phyloP scores from a whole-genome alignment of 2,888 invertebrate species.

The Syritta pipiens region DNA sequence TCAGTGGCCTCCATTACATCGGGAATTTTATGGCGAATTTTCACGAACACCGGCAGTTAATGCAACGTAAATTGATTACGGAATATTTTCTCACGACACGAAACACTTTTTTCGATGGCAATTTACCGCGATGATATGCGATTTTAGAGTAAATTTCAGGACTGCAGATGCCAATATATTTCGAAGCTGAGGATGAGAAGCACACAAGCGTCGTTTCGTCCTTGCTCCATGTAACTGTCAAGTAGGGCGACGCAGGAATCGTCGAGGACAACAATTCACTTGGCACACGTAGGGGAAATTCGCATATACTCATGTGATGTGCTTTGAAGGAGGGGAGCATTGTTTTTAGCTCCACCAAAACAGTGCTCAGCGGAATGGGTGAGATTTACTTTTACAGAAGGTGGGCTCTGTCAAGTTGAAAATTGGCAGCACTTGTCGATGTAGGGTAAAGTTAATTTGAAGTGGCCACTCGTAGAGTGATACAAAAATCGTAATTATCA shows the following conservation, averaged over 20 bases:
- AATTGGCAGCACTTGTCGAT: slow-evolving; percentile 23
- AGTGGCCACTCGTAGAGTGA: too few relatives aligned
- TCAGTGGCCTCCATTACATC: slow-evolving; percentile 74
- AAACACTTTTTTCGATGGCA: slow-evolving; percentile 4
- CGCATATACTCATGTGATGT: slow-evolving; percentile 2
- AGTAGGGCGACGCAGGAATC: slow-evolving; percentile 48
- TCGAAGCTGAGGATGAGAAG: slow-evolving; percentile 14
- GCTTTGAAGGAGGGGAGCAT: slow-evolving; percentile 34
- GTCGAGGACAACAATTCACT: slow-evolving; percentile 52
- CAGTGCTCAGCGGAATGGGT: slow-evolving; percentile 1
- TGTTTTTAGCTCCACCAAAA: slow-evolving; percentile 11
- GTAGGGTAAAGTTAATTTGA: slow-evolving; percentile 11
- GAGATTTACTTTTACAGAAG: slow-evolving; percentile 16
- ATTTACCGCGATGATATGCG: background rate
- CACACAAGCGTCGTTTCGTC: slow-evolving; percentile 60
- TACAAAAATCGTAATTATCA: too few relatives aligned
- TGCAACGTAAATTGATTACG: background rate
- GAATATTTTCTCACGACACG: background rate
- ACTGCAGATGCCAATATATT: background rate
- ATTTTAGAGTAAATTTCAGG: background rate
- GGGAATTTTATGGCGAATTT: slow-evolving; percentile 40
- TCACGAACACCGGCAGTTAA: slow-evolving; percentile 17
- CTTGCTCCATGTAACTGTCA: slow-evolving; percentile 69
- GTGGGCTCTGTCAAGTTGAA: background rate
- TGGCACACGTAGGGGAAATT: slow-evolving; percentile 38